Evolutionary conservation across 2,113 vertebrate species (phyloP).

Genomic region (Edolisoma coerulescens): DNA sequence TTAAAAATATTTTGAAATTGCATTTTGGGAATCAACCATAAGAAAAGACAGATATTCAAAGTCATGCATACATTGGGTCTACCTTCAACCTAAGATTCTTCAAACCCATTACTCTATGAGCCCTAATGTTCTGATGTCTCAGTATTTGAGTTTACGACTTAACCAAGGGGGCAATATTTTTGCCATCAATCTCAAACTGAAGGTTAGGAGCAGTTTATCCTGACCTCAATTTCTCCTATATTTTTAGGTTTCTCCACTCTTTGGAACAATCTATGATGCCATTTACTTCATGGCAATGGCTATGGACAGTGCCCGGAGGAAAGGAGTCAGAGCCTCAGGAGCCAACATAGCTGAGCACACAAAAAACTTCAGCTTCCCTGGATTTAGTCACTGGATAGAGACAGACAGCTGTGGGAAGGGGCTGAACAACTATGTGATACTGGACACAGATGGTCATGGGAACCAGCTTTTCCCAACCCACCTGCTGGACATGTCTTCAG

Average conservation of each 20-base stretch:
- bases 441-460: conserved; percentile 80
- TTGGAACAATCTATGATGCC: conserved; percentile 91
- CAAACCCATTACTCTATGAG: not conserved
- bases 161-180: not conserved
- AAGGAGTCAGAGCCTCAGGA: conserved; percentile 65
- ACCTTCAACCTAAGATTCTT: not conserved
- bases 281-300: conserved; percentile 83
- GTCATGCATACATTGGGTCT: not conserved
- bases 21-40: not conserved
- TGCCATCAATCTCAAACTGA: not conserved
- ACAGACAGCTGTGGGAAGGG: conserved; percentile 74
- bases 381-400: conserved; percentile 82
- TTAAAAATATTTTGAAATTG: not conserved
- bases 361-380: conserved; percentile 77
- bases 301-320: conserved; percentile 72
- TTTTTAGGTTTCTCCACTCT: conserved; percentile 85
- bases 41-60: not conserved
- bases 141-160: not conserved
- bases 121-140: not conserved
- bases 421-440: conserved; percentile 77
- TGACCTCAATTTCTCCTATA: not conserved
- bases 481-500: conserved; percentile 68
- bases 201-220: not conserved
- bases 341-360: conserved; percentile 73
- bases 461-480: conserved; percentile 79